Evolutionary conservation across 2,888 invertebrate species (phyloP), one percentile per base, ranked within the genome.

Genomic region (Syrphus vitripennis): DNA sequence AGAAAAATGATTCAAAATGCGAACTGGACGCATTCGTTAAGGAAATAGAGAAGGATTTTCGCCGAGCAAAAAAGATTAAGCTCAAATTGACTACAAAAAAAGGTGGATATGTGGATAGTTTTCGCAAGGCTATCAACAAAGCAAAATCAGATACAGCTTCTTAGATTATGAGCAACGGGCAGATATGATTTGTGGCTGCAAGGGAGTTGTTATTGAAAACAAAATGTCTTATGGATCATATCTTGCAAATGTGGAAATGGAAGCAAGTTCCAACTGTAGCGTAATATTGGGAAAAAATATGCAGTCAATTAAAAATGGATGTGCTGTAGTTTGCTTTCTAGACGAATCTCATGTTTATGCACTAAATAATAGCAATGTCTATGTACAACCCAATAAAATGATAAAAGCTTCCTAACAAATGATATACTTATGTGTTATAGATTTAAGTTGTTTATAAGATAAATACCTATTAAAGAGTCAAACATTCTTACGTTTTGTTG

Each of bases 341-440:
- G 55, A 57, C 14, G 19, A 57, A 14, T 26, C 14, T 3, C n/a
- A 16, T 14, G 19, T 4, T 29, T 55, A 40, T 57, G 26, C 4
- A 19, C 10, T 70, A 16, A 40, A 70, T 29, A 14, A 34, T 26
- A 42, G 1, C 12, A 55, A 16, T 42, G 31, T 70, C 4, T 55
- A 42, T 14, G 7, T 70, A 14, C 70, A 70, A 31, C 70, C 70
- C 5, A 70, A 42, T 50, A 70, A 70, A 40, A 21, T 70, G 12
- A 42, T 70, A 9, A 42, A 10, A 29, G n/a, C 29, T 14, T 40
- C 14, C 10, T 9, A 16, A 3, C 3, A 24, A 26, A n/a, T 4
- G 3, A 48, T 4, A 4, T 4, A 19, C 4, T 48, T 21, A 1
- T 40, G 40, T 4, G 14, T 53, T n/a, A n/a, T n/a, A n/a, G n/a